These are phyloP conservation scores for Myopa testacea DNA, from an alignment of 2,888 invertebrate species.

Conservation along the genomic window DNA sequence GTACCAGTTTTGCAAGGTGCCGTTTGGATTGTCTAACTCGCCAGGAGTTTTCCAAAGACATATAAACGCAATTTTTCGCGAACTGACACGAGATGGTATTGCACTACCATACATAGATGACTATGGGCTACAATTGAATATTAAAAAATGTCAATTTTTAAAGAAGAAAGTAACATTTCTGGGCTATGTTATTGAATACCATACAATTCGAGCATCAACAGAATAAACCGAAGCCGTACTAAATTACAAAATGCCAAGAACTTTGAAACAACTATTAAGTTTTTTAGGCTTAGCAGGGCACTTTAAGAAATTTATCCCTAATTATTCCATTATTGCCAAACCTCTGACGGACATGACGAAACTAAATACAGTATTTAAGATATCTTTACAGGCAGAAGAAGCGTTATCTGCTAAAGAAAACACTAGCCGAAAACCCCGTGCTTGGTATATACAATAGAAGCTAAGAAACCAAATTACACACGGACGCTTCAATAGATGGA, in stretches of 20 bases:
- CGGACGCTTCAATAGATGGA: slow-evolving; percentile 34
- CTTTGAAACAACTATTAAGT: slow-evolving; percentile 52
- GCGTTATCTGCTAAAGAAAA: slow-evolving; percentile 33
- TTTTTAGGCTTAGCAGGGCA: slow-evolving; percentile 56
- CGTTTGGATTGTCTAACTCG: slow-evolving; percentile 62
- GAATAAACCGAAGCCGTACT: slow-evolving; percentile 50
- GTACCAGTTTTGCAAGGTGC: slow-evolving; percentile 54
- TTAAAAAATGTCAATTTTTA: slow-evolving; percentile 46
- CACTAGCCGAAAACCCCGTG: slow-evolving; percentile 26
- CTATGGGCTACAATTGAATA: slow-evolving; percentile 43
- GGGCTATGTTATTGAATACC: slow-evolving; percentile 43
- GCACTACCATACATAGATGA: slow-evolving; percentile 53
- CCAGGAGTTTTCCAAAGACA: slow-evolving; percentile 53
- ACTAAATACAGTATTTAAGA: slow-evolving; percentile 19
- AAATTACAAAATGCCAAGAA: slow-evolving; percentile 51
- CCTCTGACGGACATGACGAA: slow-evolving; percentile 39
- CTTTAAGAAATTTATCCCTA: slow-evolving; percentile 53
- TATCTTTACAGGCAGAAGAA: slow-evolving; percentile 16
- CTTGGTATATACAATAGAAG: slow-evolving; percentile 31
- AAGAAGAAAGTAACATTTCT: slow-evolving; percentile 45
- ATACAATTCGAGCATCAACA: slow-evolving; percentile 43
- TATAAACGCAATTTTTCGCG: slow-evolving; percentile 47
- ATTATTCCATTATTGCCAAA: slow-evolving; percentile 23
- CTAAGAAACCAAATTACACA: slow-evolving; percentile 38
- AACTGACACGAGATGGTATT: slow-evolving; percentile 37